Percentiles rank a stretch among this genome's conserved stretches.
Conservation (phyloP, 2,888 invertebrate genomes). For the Drosophila neutralis region DNA sequence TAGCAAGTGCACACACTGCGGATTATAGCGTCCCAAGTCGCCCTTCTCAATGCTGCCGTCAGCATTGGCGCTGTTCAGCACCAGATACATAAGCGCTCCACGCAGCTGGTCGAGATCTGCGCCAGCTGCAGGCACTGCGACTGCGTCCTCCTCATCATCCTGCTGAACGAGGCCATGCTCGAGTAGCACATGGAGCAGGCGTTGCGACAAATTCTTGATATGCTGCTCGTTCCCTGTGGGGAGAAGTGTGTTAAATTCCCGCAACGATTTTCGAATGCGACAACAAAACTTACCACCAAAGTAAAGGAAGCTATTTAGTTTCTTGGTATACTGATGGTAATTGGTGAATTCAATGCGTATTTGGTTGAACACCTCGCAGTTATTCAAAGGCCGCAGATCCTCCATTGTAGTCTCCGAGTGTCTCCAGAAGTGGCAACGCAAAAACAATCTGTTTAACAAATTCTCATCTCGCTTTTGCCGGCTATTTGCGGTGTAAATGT, state of each 20-base stretch:
- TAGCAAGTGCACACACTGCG: constrained; percentile 48
- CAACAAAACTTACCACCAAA: constrained; percentile 53
- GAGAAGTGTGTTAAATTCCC: neutral
- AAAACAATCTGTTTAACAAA: too few species aligned
- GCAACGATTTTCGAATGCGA: neutral
- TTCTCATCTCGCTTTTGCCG: constrained; percentile 8
- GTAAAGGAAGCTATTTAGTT: constrained; percentile 34
- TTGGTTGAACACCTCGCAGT: constrained; percentile 57
- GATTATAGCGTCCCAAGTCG: constrained; percentile 17
- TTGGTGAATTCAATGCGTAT: constrained; percentile 33
- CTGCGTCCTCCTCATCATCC: neutral
- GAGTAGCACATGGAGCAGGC: constrained; percentile 35
- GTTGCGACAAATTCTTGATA: constrained; percentile 23
- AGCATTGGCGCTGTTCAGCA: constrained; percentile 40
- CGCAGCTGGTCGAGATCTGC: constrained; percentile 50
- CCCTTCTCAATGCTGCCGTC: neutral
- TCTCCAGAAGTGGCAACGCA: neutral
- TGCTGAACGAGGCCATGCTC: constrained; percentile 46
- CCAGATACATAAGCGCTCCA: constrained; percentile 48
- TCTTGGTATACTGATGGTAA: constrained; percentile 18
- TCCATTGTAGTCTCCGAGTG: constrained; percentile 17
- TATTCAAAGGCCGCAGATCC: constrained; percentile 40
- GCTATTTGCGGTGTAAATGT: neutral
- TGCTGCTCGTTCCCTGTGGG: constrained; percentile 50
- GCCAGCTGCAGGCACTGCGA: neutral